Conservation (phyloP, 2,113 vertebrate species). For the rat (Rattus norvegicus) region GRCr8 NC_086023.1:152125501-152126000, state of each 20-base stretch:
- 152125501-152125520: not conserved
- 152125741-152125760: not conserved
- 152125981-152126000: slow-evolving; percentile 66
- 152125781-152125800: not conserved
- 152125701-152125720: not conserved
- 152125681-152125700: not conserved
- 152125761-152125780: not conserved
- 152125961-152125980: slow-evolving; percentile 66
- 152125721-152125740: not conserved
- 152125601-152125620: not conserved
- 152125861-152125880: slow-evolving; percentile 52
- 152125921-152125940: slow-evolving; percentile 17
- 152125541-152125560: not conserved
- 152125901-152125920: slow-evolving; percentile 30
- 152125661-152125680: not conserved
- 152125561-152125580: not conserved
- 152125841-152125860: not conserved
- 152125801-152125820: not conserved
- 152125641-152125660: not conserved
- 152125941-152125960: slow-evolving; percentile 56
- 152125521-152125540: not conserved
- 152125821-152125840: slow-evolving; percentile 42
- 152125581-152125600: not conserved
- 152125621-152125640: not conserved
- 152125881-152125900: slow-evolving; percentile 49